phyloP scores from a whole-genome alignment of 2,113 vertebrate genomes.

The Apteryx mantelli region DNA sequence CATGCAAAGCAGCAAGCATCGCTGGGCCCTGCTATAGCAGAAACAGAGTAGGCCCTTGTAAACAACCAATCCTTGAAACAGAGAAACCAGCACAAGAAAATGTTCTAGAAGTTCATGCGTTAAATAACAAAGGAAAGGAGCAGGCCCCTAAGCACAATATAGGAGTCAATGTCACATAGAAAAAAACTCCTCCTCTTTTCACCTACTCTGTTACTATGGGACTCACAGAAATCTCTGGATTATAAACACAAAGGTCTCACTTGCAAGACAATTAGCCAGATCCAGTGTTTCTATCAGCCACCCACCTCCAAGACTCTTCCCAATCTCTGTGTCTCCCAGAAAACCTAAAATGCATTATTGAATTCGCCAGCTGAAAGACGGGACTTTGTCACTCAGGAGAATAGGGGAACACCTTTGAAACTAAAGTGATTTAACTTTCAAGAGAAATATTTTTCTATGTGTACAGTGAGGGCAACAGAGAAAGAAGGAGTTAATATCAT shows the following conservation, averaged over 20 bases:
- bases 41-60: neutral
- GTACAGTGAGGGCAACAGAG: neutral
- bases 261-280: slow-evolving; percentile 52
- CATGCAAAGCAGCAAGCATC: neutral
- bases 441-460: neutral
- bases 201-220: slow-evolving; percentile 58
- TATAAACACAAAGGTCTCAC: slow-evolving; percentile 30
- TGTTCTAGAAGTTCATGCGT: neutral
- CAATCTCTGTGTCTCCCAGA: slow-evolving; percentile 5
- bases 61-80: neutral
- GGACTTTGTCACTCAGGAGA: neutral
- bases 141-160: neutral
- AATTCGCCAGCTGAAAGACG: neutral
- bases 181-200: slow-evolving; percentile 11
- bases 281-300: neutral
- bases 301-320: neutral
- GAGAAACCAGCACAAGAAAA: neutral
- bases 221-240: slow-evolving; percentile 37
- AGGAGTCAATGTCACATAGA: neutral
- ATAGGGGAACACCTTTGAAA: neutral
- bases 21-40: neutral
- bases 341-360: neutral
- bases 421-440: neutral
- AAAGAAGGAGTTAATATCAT: neutral
- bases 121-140: neutral